A percentile compares a stretch with the other conserved stretches of the same genome.
Conservation (phyloP, 1,140 invertebrate species). For the Drosophila navojoa region DNA sequence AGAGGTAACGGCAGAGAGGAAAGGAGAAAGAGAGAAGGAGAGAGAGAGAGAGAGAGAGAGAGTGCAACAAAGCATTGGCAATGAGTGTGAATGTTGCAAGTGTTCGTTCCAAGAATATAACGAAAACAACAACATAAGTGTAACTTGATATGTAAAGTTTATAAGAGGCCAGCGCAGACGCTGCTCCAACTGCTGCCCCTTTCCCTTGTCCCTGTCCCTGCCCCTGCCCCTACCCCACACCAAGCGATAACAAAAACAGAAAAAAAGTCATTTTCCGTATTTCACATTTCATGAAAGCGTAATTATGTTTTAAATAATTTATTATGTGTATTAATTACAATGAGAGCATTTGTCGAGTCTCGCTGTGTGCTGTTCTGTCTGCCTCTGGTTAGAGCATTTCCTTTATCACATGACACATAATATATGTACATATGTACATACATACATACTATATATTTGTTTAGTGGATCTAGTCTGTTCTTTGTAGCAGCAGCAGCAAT, state of each 20-base stretch:
- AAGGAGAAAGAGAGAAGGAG: constrained; percentile 31
- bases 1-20: constrained; percentile 8
- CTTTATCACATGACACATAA: constrained; percentile 18
- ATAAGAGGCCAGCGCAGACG: constrained; percentile 62
- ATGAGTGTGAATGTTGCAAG: constrained; percentile 65
- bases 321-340: constrained; percentile 74
- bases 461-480: not conserved
- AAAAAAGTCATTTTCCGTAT: constrained; percentile 44
- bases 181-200: not conserved
- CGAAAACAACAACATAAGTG: constrained; percentile 38
- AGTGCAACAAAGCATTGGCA: constrained; percentile 30
- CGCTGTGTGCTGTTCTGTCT: constrained; percentile 5
- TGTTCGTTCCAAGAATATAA: constrained; percentile 66
- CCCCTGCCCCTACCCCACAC: not conserved
- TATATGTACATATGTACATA: no score
- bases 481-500: not conserved
- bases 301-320: constrained; percentile 71
- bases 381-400: constrained; percentile 47
- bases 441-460: not conserved
- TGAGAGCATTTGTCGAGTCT: constrained; percentile 6
- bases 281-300: constrained; percentile 46
- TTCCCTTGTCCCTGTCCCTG: not conserved
- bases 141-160: constrained; percentile 78
- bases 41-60: constrained; percentile 7
- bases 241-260: constrained; percentile 59